phyloP scores from a whole-genome alignment of 2,888 invertebrate genomes.

The Drosophila hawaiiensis region DNA sequence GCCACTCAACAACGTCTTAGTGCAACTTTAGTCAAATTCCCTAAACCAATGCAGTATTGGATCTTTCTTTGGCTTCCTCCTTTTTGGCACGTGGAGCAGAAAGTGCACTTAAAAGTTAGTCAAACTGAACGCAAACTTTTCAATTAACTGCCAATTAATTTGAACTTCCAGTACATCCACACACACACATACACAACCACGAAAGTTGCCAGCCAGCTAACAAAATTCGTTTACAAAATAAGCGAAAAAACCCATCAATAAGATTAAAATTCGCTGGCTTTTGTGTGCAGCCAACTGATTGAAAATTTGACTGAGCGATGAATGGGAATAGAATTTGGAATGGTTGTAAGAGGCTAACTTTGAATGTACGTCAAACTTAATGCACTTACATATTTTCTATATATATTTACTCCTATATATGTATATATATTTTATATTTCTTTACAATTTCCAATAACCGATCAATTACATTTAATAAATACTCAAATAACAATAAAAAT shows the following conservation, averaged over 20 bases:
- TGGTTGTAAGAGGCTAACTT: not conserved
- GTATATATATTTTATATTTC: not conserved
- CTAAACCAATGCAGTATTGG: constrained; percentile 26
- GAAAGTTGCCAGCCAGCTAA: not conserved
- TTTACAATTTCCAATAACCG: not conserved
- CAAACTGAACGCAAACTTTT: constrained; percentile 59
- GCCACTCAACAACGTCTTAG: constrained; percentile 2
- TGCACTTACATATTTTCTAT: not conserved
- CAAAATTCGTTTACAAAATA: constrained; percentile 14
- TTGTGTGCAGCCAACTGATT: constrained; percentile 18
- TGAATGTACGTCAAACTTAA: not conserved
- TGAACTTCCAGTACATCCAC: constrained; percentile 2
- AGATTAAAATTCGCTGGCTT: constrained; percentile 39
- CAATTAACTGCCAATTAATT: constrained; percentile 79
- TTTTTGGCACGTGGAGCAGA: not conserved
- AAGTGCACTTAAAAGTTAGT: constrained; percentile 60
- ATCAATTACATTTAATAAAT: not conserved
- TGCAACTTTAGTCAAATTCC: constrained; percentile 43
- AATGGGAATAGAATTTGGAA: constrained; percentile 3
- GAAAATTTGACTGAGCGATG: constrained; percentile 15
- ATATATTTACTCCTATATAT: too few relatives aligned
- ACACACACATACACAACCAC: not conserved
- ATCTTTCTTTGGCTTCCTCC: constrained; percentile 3
- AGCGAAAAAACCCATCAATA: constrained; percentile 27
- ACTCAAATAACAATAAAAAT: not conserved